phyloP scores from a whole-genome alignment of 2,888 invertebrate species.

The Chalcis sispes region DNA sequence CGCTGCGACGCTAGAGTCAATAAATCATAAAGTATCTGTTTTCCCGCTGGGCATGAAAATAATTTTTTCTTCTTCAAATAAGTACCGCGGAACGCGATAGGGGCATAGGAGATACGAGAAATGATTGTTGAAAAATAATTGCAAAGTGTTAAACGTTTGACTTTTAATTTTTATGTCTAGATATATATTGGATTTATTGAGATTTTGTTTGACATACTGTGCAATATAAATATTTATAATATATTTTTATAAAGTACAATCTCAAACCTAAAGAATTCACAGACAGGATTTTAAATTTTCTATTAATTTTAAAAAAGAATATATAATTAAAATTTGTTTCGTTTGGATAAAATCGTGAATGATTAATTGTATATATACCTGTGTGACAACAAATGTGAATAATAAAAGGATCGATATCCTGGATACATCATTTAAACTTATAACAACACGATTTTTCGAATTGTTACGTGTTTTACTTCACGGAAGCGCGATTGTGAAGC shows the following conservation, averaged over 20 bases:
- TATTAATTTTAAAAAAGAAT: too few relatives aligned
- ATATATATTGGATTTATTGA: too few relatives aligned
- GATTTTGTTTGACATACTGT: too few relatives aligned
- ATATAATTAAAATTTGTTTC: too few relatives aligned
- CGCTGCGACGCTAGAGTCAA: conserved; percentile 67
- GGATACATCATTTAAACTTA: too few relatives aligned
- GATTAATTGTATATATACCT: not conserved
- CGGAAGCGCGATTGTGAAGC: conserved; percentile 28
- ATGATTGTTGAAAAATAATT: conserved; percentile 27
- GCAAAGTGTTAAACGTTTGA: not conserved
- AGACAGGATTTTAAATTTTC: too few relatives aligned
- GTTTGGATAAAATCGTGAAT: conserved; percentile 6
- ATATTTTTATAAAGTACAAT: too few relatives aligned
- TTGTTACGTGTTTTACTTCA: conserved; percentile 46
- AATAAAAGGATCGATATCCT: conserved; percentile 16
- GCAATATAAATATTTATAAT: too few relatives aligned
- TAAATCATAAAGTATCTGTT: conserved; percentile 74
- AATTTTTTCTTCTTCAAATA: conserved; percentile 18
- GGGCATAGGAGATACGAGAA: not conserved
- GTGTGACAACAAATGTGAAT: conserved; percentile 7
- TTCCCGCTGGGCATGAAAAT: conserved; percentile 36
- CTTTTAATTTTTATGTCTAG: not conserved
- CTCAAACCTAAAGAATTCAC: too few relatives aligned
- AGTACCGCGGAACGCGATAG: not conserved
- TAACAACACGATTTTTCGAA: not conserved